Conservation (phyloP, 2,888 invertebrate species). For the Seira sanloemensis region DNA sequence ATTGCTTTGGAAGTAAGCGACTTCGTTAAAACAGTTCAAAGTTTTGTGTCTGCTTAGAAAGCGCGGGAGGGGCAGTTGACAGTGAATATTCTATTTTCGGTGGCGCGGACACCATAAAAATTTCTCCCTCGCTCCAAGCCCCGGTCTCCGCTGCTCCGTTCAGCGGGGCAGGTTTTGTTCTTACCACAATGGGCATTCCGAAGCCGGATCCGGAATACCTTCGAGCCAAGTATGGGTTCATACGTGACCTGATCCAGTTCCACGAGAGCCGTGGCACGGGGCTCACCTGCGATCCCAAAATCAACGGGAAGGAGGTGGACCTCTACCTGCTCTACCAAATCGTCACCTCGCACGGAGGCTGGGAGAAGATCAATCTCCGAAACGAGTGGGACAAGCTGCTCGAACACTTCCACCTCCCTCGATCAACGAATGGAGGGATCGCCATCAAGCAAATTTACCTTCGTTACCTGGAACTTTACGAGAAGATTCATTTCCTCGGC, state of each 20-base stretch:
- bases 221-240: constrained; percentile 80
- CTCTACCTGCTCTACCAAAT: constrained; percentile 92
- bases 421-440: constrained; percentile 92
- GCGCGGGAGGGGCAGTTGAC: too few relatives aligned
- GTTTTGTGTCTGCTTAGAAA: too few relatives aligned
- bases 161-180: background rate
- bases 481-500: constrained; percentile 91
- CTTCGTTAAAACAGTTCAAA: too few relatives aligned
- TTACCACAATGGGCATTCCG: constrained; percentile 47
- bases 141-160: constrained; percentile 3
- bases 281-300: constrained; percentile 78
- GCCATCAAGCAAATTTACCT: constrained; percentile 90
- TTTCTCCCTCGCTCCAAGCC: background rate
- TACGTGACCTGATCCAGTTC: constrained; percentile 91
- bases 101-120: background rate
- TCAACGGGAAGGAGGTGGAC: constrained; percentile 94
- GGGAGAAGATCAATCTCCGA: constrained; percentile 94
- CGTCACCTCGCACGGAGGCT: constrained; percentile 94
- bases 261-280: constrained; percentile 87
- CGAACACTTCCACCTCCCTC: constrained; percentile 85
- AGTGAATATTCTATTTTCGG: too few relatives aligned
- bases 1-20: too few relatives aligned
- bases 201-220: constrained; percentile 68
- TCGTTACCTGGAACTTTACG: constrained; percentile 87
- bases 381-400: constrained; percentile 92